These are phyloP conservation scores for Aptenodytes forsteri DNA, from an alignment of 2,113 vertebrate species.

Conservation along the genomic window DNA sequence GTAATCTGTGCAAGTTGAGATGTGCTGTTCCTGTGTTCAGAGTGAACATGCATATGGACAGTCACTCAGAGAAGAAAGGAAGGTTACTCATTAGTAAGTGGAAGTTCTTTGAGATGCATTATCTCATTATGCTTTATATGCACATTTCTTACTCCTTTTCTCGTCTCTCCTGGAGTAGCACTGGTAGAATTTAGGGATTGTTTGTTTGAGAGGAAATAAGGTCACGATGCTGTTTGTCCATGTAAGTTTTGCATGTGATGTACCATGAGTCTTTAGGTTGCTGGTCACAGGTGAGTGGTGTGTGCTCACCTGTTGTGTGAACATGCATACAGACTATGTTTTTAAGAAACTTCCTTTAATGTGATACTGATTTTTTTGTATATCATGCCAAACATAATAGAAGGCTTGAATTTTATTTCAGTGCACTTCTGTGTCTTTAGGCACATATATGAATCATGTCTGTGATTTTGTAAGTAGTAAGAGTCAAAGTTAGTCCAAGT, in stretches of 20 bases:
- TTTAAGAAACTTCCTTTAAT: not conserved
- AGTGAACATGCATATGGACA: not conserved
- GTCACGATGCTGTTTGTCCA: not conserved
- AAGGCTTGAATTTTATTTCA: not conserved
- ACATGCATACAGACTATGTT: fast-evolving
- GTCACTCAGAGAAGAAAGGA: not conserved
- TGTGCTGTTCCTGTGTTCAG: not conserved
- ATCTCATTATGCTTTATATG: not conserved
- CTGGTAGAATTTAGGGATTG: not conserved
- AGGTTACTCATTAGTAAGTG: not conserved
- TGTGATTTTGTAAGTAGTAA: not conserved
- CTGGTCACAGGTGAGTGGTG: not conserved
- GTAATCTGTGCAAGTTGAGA: not conserved
- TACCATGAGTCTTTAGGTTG: not conserved
- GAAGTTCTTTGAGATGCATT: not conserved
- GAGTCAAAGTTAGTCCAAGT: not conserved
- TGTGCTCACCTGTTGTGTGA: not conserved
- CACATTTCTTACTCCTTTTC: not conserved
- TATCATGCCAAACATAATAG: not conserved
- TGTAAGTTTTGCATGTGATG: not conserved
- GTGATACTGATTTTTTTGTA: not conserved
- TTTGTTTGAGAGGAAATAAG: not conserved
- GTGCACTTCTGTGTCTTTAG: not conserved
- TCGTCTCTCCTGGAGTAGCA: not conserved
- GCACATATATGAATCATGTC: not conserved